Evolutionary conservation across 2,797 vertebrate species (phyloP).

Genomic region (Lagorchestes hirsutus): DNA sequence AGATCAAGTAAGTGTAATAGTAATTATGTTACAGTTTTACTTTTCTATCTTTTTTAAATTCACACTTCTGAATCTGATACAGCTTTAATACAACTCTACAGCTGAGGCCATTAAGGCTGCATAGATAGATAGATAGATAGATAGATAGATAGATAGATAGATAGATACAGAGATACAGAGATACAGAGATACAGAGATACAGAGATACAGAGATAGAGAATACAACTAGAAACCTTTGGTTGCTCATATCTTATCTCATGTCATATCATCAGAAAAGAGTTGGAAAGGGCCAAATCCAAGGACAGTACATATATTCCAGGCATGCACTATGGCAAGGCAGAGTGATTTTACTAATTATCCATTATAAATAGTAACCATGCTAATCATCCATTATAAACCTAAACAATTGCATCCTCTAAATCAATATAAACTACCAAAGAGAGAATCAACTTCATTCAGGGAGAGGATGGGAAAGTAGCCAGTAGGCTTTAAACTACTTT

Average conservation of each 20-base stretch:
- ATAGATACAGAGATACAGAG: too few relatives aligned
- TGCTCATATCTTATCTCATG: not conserved
- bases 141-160: too few relatives aligned
- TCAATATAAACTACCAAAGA: not conserved
- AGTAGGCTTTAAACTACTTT: not conserved
- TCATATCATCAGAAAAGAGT: too few relatives aligned
- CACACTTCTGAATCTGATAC: not conserved
- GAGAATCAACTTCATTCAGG: not conserved
- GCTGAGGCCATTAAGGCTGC: not conserved
- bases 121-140: not conserved
- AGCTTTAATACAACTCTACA: not conserved
- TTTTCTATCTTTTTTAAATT: not conserved
- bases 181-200: accelerated
- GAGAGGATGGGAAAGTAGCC: not conserved
- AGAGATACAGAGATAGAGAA: too few relatives aligned
- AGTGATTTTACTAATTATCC: not conserved
- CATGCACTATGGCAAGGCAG: not conserved
- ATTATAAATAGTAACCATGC: too few relatives aligned
- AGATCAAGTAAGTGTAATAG: not conserved
- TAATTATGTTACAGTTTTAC: not conserved
- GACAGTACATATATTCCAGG: not conserved
- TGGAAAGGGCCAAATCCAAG: too few relatives aligned
- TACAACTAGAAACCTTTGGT: not conserved
- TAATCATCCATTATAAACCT: not conserved
- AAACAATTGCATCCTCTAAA: not conserved